Conservation (phyloP, 92 coral and sea anemone genomes). For the Bergia sp. region DNA sequence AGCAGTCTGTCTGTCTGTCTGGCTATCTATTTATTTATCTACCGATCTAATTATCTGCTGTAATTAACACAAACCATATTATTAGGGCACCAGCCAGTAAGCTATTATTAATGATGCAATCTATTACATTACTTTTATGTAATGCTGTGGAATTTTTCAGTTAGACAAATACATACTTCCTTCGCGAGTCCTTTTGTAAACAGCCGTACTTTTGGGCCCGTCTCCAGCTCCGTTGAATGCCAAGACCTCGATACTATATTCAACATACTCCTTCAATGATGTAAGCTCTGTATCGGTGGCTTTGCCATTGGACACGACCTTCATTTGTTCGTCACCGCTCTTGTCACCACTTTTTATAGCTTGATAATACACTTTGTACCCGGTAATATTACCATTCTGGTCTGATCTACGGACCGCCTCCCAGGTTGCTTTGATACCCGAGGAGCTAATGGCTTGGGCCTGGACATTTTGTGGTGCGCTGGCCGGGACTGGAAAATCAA, state of each 20-base stretch:
- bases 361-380: neutral
- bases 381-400: neutral
- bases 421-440: neutral
- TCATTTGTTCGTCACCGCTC: neutral
- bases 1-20: too few relatives aligned
- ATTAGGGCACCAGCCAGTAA: too few relatives aligned
- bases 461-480: neutral
- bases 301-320: neutral
- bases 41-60: too few relatives aligned
- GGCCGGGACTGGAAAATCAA: neutral
- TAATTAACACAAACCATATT: too few relatives aligned
- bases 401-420: neutral
- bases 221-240: neutral
- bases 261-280: neutral
- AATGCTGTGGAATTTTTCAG: too few relatives aligned
- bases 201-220: neutral
- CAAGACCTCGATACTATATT: neutral
- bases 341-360: neutral
- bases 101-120: too few relatives aligned
- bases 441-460: neutral
- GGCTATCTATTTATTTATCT: too few relatives aligned
- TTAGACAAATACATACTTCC: neutral
- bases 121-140: too few relatives aligned
- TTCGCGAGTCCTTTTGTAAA: neutral
- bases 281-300: neutral